Conservation (phyloP, 2,888 invertebrate species). For the Ptilodon capucinus region DNA sequence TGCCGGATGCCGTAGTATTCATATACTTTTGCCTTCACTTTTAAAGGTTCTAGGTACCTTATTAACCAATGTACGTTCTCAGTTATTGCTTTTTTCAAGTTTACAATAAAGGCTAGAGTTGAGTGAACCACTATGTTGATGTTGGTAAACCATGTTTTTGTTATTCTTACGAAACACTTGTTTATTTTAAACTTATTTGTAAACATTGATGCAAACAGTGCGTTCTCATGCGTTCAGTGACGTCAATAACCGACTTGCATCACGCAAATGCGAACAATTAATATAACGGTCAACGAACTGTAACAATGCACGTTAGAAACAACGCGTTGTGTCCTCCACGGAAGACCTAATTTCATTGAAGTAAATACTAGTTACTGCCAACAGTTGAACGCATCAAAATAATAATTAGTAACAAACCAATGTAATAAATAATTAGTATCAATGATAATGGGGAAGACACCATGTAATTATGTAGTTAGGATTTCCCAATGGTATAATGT, state of each 20-base stretch:
- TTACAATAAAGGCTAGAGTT: no score
- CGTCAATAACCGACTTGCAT: constrained; percentile 42
- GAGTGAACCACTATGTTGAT: no score
- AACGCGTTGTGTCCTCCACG: constrained; percentile 45
- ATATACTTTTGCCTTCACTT: no score
- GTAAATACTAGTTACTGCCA: not conserved
- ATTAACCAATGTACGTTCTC: no score
- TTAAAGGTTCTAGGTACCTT: no score
- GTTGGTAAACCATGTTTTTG: no score
- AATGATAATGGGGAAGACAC: constrained; percentile 3
- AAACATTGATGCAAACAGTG: constrained; percentile 4
- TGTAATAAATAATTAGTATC: not conserved
- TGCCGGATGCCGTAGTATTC: no score
- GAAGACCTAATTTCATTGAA: constrained; percentile 32
- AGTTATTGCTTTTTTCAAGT: no score
- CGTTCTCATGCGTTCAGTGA: constrained; percentile 15
- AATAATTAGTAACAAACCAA: no score
- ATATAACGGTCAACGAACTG: constrained; percentile 50
- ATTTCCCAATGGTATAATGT: not conserved
- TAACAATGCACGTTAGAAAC: constrained; percentile 33
- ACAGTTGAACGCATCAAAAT: not conserved
- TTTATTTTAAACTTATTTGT: constrained; percentile 3
- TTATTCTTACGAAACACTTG: not conserved
- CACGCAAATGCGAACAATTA: constrained; percentile 59
- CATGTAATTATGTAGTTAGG: not conserved